Conservation (phyloP, 2,888 invertebrate genomes). For the Ectobius pallidus region DNA sequence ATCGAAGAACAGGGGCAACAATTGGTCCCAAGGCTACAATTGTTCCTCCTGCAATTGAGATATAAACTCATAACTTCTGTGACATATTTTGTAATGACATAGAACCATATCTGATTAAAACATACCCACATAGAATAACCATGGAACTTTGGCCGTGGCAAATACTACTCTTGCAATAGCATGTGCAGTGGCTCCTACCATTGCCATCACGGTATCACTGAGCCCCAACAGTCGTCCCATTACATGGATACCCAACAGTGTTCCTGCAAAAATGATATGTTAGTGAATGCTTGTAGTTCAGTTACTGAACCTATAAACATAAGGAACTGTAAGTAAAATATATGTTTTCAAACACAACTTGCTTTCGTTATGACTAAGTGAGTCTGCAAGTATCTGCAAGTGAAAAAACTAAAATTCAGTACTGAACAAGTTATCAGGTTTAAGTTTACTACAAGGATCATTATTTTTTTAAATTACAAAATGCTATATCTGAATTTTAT, state of each 20-base stretch:
- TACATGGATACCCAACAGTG: constrained; percentile 72
- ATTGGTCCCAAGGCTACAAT: constrained; percentile 79
- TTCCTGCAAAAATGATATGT: constrained; percentile 54
- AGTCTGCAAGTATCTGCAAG: too few relatives aligned
- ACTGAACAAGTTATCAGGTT: too few relatives aligned
- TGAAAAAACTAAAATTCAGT: too few relatives aligned
- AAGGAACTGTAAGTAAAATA: too few relatives aligned
- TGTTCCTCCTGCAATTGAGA: constrained; percentile 69
- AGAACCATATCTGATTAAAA: not conserved
- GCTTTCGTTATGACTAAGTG: too few relatives aligned
- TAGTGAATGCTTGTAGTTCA: too few relatives aligned
- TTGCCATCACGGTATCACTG: constrained; percentile 74
- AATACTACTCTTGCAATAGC: constrained; percentile 72
- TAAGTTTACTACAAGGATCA: too few relatives aligned
- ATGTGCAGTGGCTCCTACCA: constrained; percentile 74
- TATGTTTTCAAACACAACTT: too few relatives aligned
- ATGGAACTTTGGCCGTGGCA: constrained; percentile 62
- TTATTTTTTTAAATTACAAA: too few relatives aligned
- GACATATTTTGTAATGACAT: not conserved
- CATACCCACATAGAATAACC: constrained; percentile 67
- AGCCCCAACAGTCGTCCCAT: constrained; percentile 71
- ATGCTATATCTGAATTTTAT: too few relatives aligned
- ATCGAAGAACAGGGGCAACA: constrained; percentile 79
- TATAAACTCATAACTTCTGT: too few relatives aligned
- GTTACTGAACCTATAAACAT: too few relatives aligned